Evolutionary conservation across 2,113 vertebrate species (phyloP).

Genomic region (Syrmaticus mikado): DNA sequence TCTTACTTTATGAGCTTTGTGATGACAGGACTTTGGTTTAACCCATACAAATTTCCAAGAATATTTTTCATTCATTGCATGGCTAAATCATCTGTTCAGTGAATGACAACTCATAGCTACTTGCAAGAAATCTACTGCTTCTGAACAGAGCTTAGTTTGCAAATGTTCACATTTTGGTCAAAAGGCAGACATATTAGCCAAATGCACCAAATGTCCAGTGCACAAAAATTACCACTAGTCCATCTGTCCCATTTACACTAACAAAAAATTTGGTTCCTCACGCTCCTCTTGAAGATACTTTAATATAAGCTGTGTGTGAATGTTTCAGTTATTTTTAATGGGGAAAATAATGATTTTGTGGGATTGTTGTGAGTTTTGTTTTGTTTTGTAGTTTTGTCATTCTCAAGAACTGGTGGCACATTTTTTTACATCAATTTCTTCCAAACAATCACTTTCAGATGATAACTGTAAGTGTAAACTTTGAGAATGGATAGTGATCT

Average conservation of each 20-base stretch:
- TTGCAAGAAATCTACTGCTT: neutral
- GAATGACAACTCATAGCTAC: neutral
- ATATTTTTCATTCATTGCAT: neutral
- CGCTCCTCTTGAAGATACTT: neutral
- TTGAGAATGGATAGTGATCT: slow-evolving; percentile 6
- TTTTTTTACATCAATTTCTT: slow-evolving; percentile 12
- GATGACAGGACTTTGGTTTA: neutral
- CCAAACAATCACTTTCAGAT: neutral
- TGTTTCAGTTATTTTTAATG: slow-evolving; percentile 1
- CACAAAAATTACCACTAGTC: neutral
- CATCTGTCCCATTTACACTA: neutral
- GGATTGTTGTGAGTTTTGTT: slow-evolving; percentile 1
- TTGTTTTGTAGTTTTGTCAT: neutral
- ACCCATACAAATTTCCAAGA: neutral
- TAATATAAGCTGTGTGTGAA: neutral
- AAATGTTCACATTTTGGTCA: neutral
- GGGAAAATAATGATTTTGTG: neutral
- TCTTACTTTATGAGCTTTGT: neutral
- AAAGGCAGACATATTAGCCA: neutral
- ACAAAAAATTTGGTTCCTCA: neutral
- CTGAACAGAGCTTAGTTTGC: neutral
- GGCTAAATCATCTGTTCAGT: neutral
- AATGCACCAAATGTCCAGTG: neutral
- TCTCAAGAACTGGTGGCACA: slow-evolving; percentile 26
- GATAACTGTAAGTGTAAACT: neutral